Base-by-base conservation (phyloP, 2,113 vertebrate species). In the Dryoscopus gambensis region DNA sequence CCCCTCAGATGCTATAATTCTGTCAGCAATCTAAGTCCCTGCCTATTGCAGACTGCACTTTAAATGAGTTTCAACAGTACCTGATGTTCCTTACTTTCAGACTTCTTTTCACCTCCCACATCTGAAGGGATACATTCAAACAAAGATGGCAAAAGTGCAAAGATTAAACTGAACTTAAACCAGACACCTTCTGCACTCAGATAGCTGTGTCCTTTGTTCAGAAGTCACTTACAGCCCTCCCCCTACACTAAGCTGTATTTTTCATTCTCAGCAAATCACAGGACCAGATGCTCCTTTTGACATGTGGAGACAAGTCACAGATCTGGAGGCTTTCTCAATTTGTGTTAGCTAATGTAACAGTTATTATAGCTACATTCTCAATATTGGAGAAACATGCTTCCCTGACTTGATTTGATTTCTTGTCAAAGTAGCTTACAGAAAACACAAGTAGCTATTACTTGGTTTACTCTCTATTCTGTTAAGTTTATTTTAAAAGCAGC, bases 321-420 rank as follows among this genome's bases (percentile, higher is more conserved):
- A 84, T 96, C 94, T 93, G 63, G 85, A 94, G 75, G 68, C 76
- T 96, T 97, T 95, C 93, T 96, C 96, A 91, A 95, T 95, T 96
- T 95, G 71, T 79, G 35, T 93, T 96, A 89, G 92, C 88, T 97
- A 96, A 96, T 96, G 76, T 89, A 96, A 94, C 82, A 91, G 93
- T 93, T 97, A 96, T 93, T 95, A 93, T 63, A 96, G 88, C 76
- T 93, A 88, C 80, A 89, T 67, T 93, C 88, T 75, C 90, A 81
- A 22, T 96, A 92, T 70, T 93, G 92, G 90, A 94, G 93, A 94
- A 97, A 95, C 92, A 95, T 53, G 60, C 90, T 96, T 94, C 76
- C 83, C 92, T 90, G 80, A 37, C 85, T 90, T 81, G 82, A 89
- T 96, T 89, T 94, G 87, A 92, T 90, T 96, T 97, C 92, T 93